Percentiles rank a stretch among this genome's conserved stretches.
Evolutionary conservation across 2,888 invertebrate species (phyloP).

Genomic region (Neoascia interrupta): DNA sequence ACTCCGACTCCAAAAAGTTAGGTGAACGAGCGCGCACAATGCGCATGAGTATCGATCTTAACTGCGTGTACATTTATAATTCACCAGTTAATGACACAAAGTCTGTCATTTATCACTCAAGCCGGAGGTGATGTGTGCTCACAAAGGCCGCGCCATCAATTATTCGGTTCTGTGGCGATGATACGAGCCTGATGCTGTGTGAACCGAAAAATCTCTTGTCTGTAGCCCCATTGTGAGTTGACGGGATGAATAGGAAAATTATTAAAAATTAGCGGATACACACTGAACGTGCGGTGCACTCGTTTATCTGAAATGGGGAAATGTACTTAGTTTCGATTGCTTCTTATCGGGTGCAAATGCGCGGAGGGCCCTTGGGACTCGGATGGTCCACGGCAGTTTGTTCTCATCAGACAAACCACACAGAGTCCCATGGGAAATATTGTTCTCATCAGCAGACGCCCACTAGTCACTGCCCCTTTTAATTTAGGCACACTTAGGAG

Average conservation of each 20-base stretch:
- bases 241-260: constrained; percentile 58
- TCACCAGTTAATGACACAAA: constrained; percentile 67
- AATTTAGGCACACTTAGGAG: constrained; percentile 45
- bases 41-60: constrained; percentile 61
- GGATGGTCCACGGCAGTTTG: constrained; percentile 24
- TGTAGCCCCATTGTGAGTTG: constrained; percentile 35
- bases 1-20: constrained; percentile 18
- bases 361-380: constrained; percentile 57
- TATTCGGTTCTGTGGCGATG: constrained; percentile 63
- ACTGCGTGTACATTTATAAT: constrained; percentile 67
- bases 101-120: constrained; percentile 65
- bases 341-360: constrained; percentile 68
- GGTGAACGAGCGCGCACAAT: constrained; percentile 43
- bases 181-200: constrained; percentile 54
- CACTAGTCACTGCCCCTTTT: constrained; percentile 62
- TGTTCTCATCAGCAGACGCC: constrained; percentile 49
- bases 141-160: constrained; percentile 67
- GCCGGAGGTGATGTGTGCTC: constrained; percentile 58
- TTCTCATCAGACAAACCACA: constrained; percentile 40
- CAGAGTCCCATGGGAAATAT: constrained; percentile 62
- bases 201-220: constrained; percentile 55
- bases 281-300: constrained; percentile 36
- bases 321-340: constrained; percentile 62
- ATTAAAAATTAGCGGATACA: constrained; percentile 65
- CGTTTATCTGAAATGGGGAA: constrained; percentile 50